Base-by-base conservation (phyloP, 2,113 vertebrate genomes). In the Ailurus styani region DNA sequence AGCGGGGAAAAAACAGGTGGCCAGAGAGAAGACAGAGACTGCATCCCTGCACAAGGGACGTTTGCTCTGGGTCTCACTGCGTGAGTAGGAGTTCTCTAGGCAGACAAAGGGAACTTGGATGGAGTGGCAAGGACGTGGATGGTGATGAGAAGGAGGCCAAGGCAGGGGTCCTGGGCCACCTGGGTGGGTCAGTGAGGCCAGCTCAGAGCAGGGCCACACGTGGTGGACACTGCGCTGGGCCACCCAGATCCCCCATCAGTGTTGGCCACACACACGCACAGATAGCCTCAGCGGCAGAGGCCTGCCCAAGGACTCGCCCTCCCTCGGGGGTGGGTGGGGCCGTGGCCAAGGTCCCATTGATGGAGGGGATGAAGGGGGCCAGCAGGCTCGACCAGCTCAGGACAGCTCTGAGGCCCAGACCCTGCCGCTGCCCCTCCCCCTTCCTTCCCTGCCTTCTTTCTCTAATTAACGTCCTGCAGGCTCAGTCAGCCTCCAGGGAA, bases 191-290 rank as follows among this genome's bases (percentile, higher is more conserved):
- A 3, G 14, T 1, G 34, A 82, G 52, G 42, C 29, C 57, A 90
- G 31, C 34, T n/a, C 54, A 0, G 0, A 40, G 20, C 37, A 20
- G 34, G 1, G 6, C 42, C n/a, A 31, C 13, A 18, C 0, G 1
- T 2, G 18, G 11, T 1, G 17, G 68, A 47, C 9, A 0, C 45
- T 15, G 25, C 18, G 37, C 42, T 60, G 0, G 0, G 27, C 79
- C 27, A 0, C 45, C 47, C 55, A 27, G 34, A 13, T 21, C 21
- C 7, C 7, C 27, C 47, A n/a, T 42, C n/a, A 17, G 13, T 1
- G 23, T 21, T 2, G 10, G 55, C 18, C 34, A 21, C 66, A 0
- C 0, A 3, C 1, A 12, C 66, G 6, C 40, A 17, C 25, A 15
- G 29, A n/a, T 4, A n/a, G 54, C 42, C 47, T 52, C 37, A 0